These are phyloP conservation scores for Argyrosomus regius DNA, from an alignment of 2,797 vertebrate genomes.

Conservation along the genomic window DNA sequence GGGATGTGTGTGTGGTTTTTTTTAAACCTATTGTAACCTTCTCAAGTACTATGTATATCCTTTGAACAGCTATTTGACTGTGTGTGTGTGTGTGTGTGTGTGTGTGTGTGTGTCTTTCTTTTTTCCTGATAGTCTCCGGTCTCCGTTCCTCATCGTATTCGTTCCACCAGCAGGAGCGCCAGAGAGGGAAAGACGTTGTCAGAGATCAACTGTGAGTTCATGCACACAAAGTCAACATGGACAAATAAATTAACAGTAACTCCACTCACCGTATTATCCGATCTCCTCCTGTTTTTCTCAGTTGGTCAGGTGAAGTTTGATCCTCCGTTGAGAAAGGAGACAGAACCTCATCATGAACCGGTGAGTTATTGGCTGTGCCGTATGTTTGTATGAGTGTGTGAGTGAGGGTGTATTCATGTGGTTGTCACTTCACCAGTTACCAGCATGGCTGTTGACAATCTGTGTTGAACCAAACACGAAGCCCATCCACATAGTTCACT, in stretches of 20 bases:
- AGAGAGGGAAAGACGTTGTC: conserved; percentile 97
- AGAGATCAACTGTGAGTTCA: conserved; percentile 96
- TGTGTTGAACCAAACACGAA: conserved; percentile 28
- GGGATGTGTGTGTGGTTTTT: conserved; percentile 25
- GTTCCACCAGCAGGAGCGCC: conserved; percentile 94
- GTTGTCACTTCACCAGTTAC: conserved; percentile 48
- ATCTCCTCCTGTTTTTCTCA: conserved; percentile 56
- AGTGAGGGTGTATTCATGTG: conserved; percentile 28
- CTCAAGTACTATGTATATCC: conserved; percentile 24
- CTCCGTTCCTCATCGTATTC: conserved; percentile 95
- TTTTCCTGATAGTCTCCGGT: conserved; percentile 89
- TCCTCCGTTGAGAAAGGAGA: conserved; percentile 95
- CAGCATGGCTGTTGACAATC: conserved; percentile 50
- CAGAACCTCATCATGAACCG: conserved; percentile 95
- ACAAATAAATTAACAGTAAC: neutral
- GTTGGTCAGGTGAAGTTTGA: conserved; percentile 99
- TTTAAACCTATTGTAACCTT: conserved; percentile 41
- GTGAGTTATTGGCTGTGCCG: conserved; percentile 83
- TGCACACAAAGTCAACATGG: neutral
- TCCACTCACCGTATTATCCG: no score
- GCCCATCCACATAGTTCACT: conserved; percentile 28
- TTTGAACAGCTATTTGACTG: conserved; percentile 38
- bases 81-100: conserved; percentile 8
- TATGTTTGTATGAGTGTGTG: conserved; percentile 3
- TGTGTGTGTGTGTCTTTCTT: conserved; percentile 33